Base-by-base conservation (phyloP, 1,140 invertebrate species). In the Pachypsylla venusta region DNA sequence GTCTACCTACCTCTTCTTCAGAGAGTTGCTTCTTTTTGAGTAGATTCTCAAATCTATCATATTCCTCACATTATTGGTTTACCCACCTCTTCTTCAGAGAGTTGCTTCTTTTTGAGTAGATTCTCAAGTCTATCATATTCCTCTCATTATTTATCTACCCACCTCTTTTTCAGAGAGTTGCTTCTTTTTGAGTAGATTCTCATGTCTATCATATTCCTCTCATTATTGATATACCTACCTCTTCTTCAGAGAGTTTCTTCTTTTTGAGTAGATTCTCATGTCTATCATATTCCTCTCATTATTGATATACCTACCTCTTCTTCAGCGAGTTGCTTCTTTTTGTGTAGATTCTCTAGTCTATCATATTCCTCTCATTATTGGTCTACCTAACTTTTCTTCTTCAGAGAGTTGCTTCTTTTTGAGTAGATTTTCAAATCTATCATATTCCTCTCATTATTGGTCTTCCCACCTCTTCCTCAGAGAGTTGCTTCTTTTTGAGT, bases 361-460 rank as follows among this genome's bases (percentile, higher is more conserved):
- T n/a, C n/a, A n/a, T n/a, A n/a, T n/a, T n/a, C n/a, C n/a, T n/a
- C n/a, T n/a, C n/a, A n/a, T n/a, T n/a, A n/a, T n/a, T n/a, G n/a
- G n/a, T n/a, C n/a, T n/a, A n/a, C n/a, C n/a, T n/a, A n/a, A n/a
- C n/a, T n/a, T n/a, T n/a, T 55, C 35, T 19, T 61, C 60, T 28
- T 56, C 70, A 70, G 64, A 71, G 73, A 68, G 73, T 73, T 71
- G 75, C 30, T 79, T 71, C 60, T 79, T 79, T 63, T 83, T 80
- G 62, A 88, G 70, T 66, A 87, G 76, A 62, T 82, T 81, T 70
- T 91, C 87, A 57, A 93, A 75, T 59, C 85, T 79, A 67, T 91
- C 87, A 69, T 89, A 91, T 69, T 92, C 88, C 68, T 92, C 88
- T 42, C 89, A n/a, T n/a, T n/a, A n/a, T n/a, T n/a, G n/a, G n/a